These are phyloP conservation scores for Diplogasteroides magnus DNA, from an alignment of 1,140 invertebrate genomes.

Conservation along the genomic window DNA sequence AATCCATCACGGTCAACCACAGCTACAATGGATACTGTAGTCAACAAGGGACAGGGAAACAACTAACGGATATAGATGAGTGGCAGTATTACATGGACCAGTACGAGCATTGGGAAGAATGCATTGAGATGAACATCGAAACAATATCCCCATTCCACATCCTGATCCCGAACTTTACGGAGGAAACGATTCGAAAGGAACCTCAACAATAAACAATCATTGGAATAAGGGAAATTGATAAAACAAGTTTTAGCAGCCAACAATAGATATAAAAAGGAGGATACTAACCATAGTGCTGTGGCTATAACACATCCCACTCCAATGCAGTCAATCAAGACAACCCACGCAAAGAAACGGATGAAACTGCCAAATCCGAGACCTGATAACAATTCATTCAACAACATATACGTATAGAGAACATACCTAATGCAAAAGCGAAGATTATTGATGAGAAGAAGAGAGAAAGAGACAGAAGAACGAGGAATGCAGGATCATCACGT, in stretches of 20 bases:
- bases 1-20: slow-evolving; percentile 49
- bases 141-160: slow-evolving; percentile 95
- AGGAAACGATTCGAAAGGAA: slow-evolving; percentile 81
- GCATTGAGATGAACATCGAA: slow-evolving; percentile 99
- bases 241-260: too few relatives aligned
- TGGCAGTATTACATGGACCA: slow-evolving; percentile 77
- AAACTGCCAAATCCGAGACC: slow-evolving; percentile 65
- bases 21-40: slow-evolving; percentile 24
- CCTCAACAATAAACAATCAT: slow-evolving; percentile 62
- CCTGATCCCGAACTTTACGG: slow-evolving; percentile 68
- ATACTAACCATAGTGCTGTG: slow-evolving; percentile 76
- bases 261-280: slow-evolving; percentile 13
- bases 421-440: slow-evolving; percentile 74
- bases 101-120: slow-evolving; percentile 86
- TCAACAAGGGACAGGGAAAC: slow-evolving; percentile 7
- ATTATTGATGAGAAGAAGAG: slow-evolving; percentile 81
- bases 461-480: slow-evolving; percentile 82
- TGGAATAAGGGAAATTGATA: slow-evolving; percentile 22
- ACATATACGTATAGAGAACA: slow-evolving; percentile 59
- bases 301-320: slow-evolving; percentile 78
- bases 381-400: not conserved
- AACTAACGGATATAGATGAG: slow-evolving; percentile 44
- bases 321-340: slow-evolving; percentile 90
- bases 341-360: slow-evolving; percentile 80
- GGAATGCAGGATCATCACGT: slow-evolving; percentile 95